Percentiles rank a stretch among this genome's conserved stretches.
Conservation (phyloP, 2,888 invertebrate genomes). For the Dicyrtoma fusca region DNA sequence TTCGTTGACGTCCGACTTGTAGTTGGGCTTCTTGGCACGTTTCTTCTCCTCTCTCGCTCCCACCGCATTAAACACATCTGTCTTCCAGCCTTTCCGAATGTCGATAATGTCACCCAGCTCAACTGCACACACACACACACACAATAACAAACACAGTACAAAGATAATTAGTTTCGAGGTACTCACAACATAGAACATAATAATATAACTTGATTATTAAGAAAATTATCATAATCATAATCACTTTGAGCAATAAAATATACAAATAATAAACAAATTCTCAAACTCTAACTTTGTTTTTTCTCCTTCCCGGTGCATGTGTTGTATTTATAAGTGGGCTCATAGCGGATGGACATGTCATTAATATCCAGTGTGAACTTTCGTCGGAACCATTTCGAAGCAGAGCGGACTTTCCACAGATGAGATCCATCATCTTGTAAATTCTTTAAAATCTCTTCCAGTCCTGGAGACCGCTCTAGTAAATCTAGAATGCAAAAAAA, state of each 20-base stretch:
- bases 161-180: too few species aligned
- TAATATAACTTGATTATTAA: neutral
- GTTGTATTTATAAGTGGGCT: slow-evolving; percentile 57
- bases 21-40: slow-evolving; percentile 45
- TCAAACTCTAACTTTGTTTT: slow-evolving; percentile 30
- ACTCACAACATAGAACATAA: too few species aligned
- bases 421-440: slow-evolving; percentile 58
- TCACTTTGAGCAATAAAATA: neutral
- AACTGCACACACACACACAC: too few species aligned
- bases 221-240: neutral
- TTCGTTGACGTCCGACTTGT: slow-evolving; percentile 57
- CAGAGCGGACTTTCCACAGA: slow-evolving; percentile 59
- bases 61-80: slow-evolving; percentile 61
- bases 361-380: slow-evolving; percentile 57
- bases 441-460: slow-evolving; percentile 58
- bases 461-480: slow-evolving; percentile 54
- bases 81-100: slow-evolving; percentile 61
- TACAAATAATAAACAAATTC: neutral
- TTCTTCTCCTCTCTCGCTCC: slow-evolving; percentile 57
- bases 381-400: slow-evolving; percentile 58
- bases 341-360: slow-evolving; percentile 57
- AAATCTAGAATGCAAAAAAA: slow-evolving; percentile 50
- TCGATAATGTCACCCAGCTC: slow-evolving; percentile 60
- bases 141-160: too few species aligned
- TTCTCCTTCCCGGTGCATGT: slow-evolving; percentile 50